phyloP scores from a whole-genome alignment of 2,888 invertebrate genomes.

The Pasiphila rectangulata region DNA sequence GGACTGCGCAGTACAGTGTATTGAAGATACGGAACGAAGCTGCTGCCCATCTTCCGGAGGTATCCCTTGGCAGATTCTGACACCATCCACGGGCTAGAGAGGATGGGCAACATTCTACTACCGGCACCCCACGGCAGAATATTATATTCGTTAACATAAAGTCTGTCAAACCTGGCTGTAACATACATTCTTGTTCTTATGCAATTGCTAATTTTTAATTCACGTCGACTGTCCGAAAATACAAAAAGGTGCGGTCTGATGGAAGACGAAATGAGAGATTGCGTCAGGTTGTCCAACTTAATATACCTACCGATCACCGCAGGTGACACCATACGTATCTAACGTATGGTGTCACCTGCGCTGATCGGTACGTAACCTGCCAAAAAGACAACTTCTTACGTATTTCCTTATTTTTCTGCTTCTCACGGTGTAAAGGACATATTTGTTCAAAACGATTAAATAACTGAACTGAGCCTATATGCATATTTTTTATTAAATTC shows the following conservation, averaged over 20 bases:
- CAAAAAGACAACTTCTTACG: constrained; percentile 1
- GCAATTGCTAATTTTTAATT: constrained; percentile 39
- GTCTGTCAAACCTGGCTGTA: constrained; percentile 15
- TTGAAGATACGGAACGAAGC: no score
- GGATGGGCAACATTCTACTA: no score
- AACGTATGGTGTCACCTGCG: no score
- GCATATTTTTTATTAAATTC: constrained; percentile 53
- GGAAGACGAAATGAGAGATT: constrained; percentile 27
- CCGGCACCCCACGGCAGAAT: no score
- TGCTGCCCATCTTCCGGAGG: no score
- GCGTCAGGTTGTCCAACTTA: constrained; percentile 30
- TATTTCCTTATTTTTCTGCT: constrained; percentile 7
- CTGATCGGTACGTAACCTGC: constrained; percentile 1
- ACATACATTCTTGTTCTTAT: constrained; percentile 31
- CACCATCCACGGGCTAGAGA: no score
- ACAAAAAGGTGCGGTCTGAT: constrained; percentile 39
- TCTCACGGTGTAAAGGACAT: constrained; percentile 10
- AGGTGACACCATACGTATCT: constrained; percentile 21
- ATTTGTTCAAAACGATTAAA: background rate
- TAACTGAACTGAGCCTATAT: background rate
- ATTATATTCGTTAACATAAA: constrained; percentile 15
- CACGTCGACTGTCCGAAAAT: constrained; percentile 41
- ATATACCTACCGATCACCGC: constrained; percentile 15
- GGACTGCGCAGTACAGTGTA: no score
- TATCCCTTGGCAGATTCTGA: no score